Percentiles rank a stretch among this genome's conserved stretches.
These are phyloP conservation scores for Yoshiicerus persimilis DNA, from an alignment of 1,140 invertebrate species.

Conservation along the genomic window DNA sequence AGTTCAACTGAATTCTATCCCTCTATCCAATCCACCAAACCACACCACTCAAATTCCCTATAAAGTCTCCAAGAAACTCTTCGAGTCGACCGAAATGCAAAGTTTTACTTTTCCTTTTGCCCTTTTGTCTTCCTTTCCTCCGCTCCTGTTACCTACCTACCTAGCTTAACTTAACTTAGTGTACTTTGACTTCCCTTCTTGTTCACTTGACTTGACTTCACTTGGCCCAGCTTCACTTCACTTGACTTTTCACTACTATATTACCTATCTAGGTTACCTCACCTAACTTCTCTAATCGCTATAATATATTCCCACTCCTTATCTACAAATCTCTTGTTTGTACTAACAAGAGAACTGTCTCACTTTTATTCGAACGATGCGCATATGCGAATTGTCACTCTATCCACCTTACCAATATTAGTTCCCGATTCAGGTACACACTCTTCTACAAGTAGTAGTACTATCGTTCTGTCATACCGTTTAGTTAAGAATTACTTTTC, in stretches of 20 bases:
- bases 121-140: neutral
- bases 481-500: neutral
- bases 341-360: neutral
- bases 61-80: neutral
- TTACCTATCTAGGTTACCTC: neutral
- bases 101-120: slow-evolving; percentile 13
- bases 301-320: neutral
- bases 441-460: neutral
- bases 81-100: neutral
- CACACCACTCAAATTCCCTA: neutral
- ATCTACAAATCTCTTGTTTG: slow-evolving; percentile 13
- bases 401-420: neutral
- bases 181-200: neutral
- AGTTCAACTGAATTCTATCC: neutral
- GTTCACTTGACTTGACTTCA: neutral
- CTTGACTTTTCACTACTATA: neutral
- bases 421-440: neutral
- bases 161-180: neutral
- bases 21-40: neutral
- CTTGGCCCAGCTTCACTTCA: neutral
- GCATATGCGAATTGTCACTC: slow-evolving; percentile 14
- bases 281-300: neutral
- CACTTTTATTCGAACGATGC: neutral
- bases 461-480: neutral
- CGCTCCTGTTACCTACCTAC: neutral